These are phyloP conservation scores for Colius striatus DNA, from an alignment of 2,113 vertebrate species.

Conservation along the genomic window DNA sequence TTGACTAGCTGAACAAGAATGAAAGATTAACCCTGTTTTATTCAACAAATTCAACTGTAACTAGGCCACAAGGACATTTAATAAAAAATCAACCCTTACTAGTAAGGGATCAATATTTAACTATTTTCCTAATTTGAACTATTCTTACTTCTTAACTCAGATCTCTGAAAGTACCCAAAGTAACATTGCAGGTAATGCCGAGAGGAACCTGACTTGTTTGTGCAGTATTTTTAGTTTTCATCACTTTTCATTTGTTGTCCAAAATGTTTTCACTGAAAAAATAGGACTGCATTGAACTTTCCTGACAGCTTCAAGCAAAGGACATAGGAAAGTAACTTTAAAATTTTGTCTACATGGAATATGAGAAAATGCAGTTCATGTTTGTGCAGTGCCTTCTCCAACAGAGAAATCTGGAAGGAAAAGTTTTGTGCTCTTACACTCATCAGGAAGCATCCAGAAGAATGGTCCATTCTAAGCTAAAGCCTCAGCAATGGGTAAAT, in stretches of 20 bases:
- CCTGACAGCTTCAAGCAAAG: not conserved
- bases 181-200: not conserved
- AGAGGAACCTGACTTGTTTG: not conserved
- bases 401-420: not conserved
- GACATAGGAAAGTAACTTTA: not conserved
- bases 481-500: not conserved
- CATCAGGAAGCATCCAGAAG: not conserved
- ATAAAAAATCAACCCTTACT: not conserved
- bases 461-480: not conserved
- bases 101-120: not conserved
- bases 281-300: not conserved
- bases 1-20: not conserved
- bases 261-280: not conserved
- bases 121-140: not conserved
- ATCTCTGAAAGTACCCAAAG: not conserved
- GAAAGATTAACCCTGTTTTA: not conserved
- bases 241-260: not conserved
- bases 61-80: not conserved
- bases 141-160: not conserved
- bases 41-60: not conserved
- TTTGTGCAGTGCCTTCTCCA: not conserved
- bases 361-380: not conserved
- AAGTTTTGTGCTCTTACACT: not conserved
- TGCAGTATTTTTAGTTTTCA: not conserved
- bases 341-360: not conserved